phyloP scores from a whole-genome alignment of 2,797 vertebrate species.

The Acridotheres tristis region DNA sequence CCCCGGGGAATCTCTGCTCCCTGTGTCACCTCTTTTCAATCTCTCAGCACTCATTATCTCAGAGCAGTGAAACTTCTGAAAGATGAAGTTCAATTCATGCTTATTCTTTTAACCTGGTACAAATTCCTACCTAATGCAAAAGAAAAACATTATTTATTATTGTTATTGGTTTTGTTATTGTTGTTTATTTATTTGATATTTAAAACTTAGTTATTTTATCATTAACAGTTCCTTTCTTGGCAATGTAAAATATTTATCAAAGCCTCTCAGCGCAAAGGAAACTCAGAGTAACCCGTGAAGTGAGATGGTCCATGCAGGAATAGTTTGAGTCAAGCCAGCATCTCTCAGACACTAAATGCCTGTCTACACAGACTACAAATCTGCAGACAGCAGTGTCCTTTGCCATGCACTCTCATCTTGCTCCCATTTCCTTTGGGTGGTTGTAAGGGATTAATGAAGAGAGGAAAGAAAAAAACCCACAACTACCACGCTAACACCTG shows the following conservation, averaged over 20 bases:
- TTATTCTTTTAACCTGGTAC: background rate
- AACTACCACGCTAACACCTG: background rate
- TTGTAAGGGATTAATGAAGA: background rate
- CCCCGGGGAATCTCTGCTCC: background rate
- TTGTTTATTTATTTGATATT: background rate
- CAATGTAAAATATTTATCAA: background rate
- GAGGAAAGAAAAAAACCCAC: rapidly evolving
- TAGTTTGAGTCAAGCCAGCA: background rate
- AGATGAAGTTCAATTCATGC: background rate
- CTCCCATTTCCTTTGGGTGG: background rate
- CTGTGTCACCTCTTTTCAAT: background rate
- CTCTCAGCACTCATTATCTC: background rate
- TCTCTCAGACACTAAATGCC: background rate
- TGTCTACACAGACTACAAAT: background rate
- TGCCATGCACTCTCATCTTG: background rate
- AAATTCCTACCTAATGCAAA: background rate
- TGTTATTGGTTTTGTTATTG: no score
- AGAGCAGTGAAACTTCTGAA: background rate
- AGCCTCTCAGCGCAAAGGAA: background rate
- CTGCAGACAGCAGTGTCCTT: background rate
- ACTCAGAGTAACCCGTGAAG: background rate
- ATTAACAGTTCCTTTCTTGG: background rate
- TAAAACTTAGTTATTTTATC: background rate
- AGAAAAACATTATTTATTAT: background rate
- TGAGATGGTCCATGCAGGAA: background rate